phyloP scores from a whole-genome alignment of 2,113 vertebrate genomes.

The Pelusios castaneus region DNA sequence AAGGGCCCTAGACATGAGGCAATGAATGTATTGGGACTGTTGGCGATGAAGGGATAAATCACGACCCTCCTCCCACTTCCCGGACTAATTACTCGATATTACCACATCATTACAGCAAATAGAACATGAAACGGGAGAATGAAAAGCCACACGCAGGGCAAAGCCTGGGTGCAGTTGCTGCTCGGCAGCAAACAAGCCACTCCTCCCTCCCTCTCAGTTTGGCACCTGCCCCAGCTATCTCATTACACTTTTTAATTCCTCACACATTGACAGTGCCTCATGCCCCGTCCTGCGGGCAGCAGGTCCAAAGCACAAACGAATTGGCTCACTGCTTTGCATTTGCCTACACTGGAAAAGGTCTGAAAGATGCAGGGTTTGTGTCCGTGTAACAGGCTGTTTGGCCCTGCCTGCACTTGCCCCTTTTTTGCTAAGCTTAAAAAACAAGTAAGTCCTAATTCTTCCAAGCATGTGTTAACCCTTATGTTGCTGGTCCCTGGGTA shows the following conservation, averaged over 20 bases:
- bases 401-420: background rate
- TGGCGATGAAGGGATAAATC: background rate
- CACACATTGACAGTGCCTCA: background rate
- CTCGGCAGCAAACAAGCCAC: background rate
- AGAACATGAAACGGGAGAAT: background rate
- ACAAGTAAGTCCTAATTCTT: background rate
- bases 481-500: accelerated
- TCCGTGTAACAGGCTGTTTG: background rate
- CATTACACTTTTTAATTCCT: background rate
- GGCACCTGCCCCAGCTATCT: background rate
- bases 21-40: background rate
- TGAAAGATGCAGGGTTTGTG: background rate
- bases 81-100: background rate
- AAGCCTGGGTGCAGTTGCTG: background rate
- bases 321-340: background rate
- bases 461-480: background rate
- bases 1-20: background rate
- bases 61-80: background rate
- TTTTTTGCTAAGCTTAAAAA: background rate
- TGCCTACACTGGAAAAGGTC: background rate
- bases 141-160: background rate
- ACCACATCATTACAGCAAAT: background rate
- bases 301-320: background rate
- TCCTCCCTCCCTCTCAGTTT: background rate
- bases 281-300: background rate